Percentiles rank a stretch among this genome's conserved stretches.
phyloP scores from a whole-genome alignment of 2,888 invertebrate species.

The Mamestra brassicae region DNA sequence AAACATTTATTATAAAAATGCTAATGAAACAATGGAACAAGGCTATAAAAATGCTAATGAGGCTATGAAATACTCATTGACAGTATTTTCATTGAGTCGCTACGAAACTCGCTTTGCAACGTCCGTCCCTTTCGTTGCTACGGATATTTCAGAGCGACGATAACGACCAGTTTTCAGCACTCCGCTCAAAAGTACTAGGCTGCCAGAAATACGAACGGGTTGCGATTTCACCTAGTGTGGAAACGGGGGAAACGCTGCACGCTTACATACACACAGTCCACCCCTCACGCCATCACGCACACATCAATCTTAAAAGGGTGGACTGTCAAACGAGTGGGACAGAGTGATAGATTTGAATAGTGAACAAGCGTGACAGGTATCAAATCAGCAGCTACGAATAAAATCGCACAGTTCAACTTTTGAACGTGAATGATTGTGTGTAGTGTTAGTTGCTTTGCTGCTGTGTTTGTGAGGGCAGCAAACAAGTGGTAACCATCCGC shows the following conservation, averaged over 20 bases:
- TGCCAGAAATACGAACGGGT: conserved; percentile 18
- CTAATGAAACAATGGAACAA: no score
- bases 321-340: conserved; percentile 12
- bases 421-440: not conserved
- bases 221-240: conserved; percentile 3
- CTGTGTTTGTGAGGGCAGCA: not conserved
- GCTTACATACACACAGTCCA: not conserved
- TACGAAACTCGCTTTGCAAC: not conserved
- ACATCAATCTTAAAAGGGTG: not conserved
- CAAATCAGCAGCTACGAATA: conserved; percentile 1
- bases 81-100: not conserved
- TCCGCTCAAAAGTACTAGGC: conserved; percentile 39
- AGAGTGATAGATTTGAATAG: conserved; percentile 15
- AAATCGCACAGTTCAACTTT: not conserved
- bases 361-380: conserved; percentile 7
- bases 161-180: conserved; percentile 4
- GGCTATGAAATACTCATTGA: not conserved
- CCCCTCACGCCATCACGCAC: conserved; percentile 10
- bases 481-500: not conserved
- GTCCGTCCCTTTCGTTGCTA: conserved; percentile 3
- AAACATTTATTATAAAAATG: no score
- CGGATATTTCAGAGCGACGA: conserved; percentile 2
- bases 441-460: conserved; percentile 1
- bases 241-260: conserved; percentile 3
- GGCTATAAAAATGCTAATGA: no score